Evolutionary conservation across 2,888 invertebrate species (phyloP).

Genomic region (Lasius platythorax): DNA sequence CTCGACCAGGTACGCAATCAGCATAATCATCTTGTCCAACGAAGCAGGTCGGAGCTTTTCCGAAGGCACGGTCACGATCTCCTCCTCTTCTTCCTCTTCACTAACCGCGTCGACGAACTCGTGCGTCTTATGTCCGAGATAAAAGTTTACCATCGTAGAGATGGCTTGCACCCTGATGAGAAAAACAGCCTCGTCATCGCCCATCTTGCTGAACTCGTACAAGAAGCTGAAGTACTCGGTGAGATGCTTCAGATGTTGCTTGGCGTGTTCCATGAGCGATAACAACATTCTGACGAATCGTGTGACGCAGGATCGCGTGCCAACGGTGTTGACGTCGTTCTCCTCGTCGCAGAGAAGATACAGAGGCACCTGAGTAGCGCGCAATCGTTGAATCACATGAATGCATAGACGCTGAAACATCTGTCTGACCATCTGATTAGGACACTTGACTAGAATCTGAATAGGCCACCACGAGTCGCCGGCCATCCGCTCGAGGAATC

Average conservation of each 20-base stretch:
- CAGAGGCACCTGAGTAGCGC: constrained; percentile 89
- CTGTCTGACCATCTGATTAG: constrained; percentile 98
- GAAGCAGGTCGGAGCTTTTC: constrained; percentile 96
- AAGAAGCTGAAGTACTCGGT: constrained; percentile 97
- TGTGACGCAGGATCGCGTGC: constrained; percentile 95
- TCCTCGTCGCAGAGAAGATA: constrained; percentile 90
- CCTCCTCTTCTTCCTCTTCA: constrained; percentile 91
- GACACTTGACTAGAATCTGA: constrained; percentile 96
- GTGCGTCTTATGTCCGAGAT: constrained; percentile 93
- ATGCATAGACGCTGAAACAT: constrained; percentile 98
- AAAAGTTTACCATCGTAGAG: constrained; percentile 96
- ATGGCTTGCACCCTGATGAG: constrained; percentile 95
- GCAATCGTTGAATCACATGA: constrained; percentile 96
- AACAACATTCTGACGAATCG: constrained; percentile 96
- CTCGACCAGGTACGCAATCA: constrained; percentile 95
- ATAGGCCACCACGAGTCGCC: constrained; percentile 98
- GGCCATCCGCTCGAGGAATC: constrained; percentile 97
- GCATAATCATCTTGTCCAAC: constrained; percentile 97
- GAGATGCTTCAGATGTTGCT: constrained; percentile 94
- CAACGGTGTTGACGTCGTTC: constrained; percentile 86
- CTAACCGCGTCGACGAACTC: constrained; percentile 92
- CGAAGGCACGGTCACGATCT: constrained; percentile 89
- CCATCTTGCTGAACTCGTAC: constrained; percentile 98
- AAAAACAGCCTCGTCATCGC: constrained; percentile 96
- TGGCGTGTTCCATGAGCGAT: constrained; percentile 95